Evolutionary conservation across 2,888 invertebrate genomes (phyloP).

Genomic region (Pyrochroa serraticornis): DNA sequence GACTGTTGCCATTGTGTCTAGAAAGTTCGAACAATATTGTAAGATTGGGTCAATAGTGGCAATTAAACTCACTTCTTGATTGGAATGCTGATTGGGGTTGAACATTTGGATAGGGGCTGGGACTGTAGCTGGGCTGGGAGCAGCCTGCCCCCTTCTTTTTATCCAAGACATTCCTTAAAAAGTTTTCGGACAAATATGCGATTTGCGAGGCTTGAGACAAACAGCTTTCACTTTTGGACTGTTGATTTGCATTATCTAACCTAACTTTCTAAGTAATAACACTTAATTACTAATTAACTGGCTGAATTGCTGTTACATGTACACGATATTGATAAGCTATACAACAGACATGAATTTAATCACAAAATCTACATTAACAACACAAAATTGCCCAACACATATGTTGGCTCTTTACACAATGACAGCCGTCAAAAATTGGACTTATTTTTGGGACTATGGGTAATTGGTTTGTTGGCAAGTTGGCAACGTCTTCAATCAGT

Average conservation of each 20-base stretch:
- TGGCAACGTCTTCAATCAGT: too few species aligned
- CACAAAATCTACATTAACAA: too few species aligned
- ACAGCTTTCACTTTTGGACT: slow-evolving; percentile 7
- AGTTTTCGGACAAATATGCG: background rate
- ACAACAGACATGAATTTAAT: too few species aligned
- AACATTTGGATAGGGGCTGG: slow-evolving; percentile 53
- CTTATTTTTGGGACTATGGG: too few species aligned
- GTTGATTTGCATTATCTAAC: slow-evolving; percentile 1
- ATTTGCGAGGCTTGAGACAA: background rate
- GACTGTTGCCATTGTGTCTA: slow-evolving; percentile 56
- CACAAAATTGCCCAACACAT: too few species aligned
- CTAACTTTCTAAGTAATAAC: background rate
- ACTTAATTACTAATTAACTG: too few species aligned
- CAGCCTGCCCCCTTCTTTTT: slow-evolving; percentile 51
- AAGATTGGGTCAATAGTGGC: background rate
- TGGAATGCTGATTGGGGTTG: slow-evolving; percentile 56
- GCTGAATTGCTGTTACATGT: too few species aligned
- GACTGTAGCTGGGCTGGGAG: slow-evolving; percentile 47
- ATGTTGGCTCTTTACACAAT: too few species aligned
- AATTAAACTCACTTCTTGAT: slow-evolving; percentile 47
- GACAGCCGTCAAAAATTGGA: too few species aligned
- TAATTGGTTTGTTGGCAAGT: too few species aligned
- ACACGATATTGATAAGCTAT: too few species aligned
- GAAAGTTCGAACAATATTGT: slow-evolving; percentile 19
- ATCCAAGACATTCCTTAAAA: slow-evolving; percentile 53